These are phyloP conservation scores for Uria aalge DNA, from an alignment of 2,113 vertebrate species.

Conservation along the genomic window DNA sequence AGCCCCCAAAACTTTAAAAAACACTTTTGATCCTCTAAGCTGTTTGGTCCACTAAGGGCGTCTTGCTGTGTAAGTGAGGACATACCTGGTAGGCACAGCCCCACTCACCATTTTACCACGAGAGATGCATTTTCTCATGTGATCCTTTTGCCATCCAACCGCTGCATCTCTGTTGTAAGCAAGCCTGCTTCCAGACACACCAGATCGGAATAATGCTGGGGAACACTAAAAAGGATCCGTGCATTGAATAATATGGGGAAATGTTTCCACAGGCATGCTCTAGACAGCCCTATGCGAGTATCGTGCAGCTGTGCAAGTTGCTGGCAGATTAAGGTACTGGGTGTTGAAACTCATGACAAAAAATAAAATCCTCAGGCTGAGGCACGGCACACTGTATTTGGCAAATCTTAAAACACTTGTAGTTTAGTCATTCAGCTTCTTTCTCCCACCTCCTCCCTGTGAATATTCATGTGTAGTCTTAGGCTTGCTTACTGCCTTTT, in stretches of 20 bases:
- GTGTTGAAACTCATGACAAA: background rate
- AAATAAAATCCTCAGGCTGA: background rate
- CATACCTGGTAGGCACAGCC: background rate
- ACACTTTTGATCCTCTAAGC: background rate
- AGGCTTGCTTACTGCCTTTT: conserved; percentile 45
- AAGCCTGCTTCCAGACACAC: background rate
- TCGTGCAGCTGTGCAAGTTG: background rate
- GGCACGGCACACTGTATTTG: background rate
- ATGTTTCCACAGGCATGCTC: background rate
- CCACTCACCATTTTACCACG: background rate
- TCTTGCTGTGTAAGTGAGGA: background rate
- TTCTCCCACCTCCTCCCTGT: conserved; percentile 32
- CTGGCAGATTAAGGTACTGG: background rate
- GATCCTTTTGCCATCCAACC: background rate
- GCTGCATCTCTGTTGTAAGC: background rate
- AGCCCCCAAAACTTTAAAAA: background rate
- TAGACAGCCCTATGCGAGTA: background rate
- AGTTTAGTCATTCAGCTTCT: conserved; percentile 48
- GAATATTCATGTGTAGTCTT: conserved; percentile 64
- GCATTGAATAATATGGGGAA: background rate
- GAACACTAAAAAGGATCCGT: background rate
- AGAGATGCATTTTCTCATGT: background rate
- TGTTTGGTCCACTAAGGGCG: background rate
- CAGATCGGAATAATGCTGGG: background rate
- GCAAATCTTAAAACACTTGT: background rate